phyloP scores from a whole-genome alignment of 2,888 invertebrate species.

The Heteropelma amictum region DNA sequence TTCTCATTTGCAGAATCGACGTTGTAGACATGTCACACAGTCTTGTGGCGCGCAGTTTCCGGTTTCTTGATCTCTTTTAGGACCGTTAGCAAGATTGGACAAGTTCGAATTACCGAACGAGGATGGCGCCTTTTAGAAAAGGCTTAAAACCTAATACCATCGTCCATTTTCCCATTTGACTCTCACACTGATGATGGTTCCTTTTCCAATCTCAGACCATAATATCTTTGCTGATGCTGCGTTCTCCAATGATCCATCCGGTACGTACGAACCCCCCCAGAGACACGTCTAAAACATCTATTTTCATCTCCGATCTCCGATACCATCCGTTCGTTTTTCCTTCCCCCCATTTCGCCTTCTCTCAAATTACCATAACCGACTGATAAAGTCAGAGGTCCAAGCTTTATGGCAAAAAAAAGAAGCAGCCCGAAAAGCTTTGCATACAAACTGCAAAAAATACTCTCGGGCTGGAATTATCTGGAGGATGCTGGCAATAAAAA shows the following conservation, averaged over 20 bases:
- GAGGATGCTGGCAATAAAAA: not conserved
- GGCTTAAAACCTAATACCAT: slow-evolving; percentile 44
- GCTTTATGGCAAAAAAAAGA: too few species aligned
- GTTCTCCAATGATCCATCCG: slow-evolving; percentile 52
- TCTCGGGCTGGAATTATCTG: not conserved
- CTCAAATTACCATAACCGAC: too few species aligned
- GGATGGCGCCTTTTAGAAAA: slow-evolving; percentile 20
- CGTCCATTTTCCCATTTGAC: too few species aligned
- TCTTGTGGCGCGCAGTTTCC: not conserved
- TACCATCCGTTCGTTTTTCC: not conserved
- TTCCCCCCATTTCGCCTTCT: too few species aligned
- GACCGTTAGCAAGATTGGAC: slow-evolving; percentile 54
- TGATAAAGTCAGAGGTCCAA: too few species aligned
- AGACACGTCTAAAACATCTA: slow-evolving; percentile 44
- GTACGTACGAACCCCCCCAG: too few species aligned
- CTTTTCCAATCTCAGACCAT: slow-evolving; percentile 44
- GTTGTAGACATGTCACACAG: slow-evolving; percentile 26
- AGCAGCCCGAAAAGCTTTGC: too few species aligned
- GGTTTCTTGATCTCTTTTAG: slow-evolving; percentile 18
- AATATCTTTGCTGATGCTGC: too few species aligned
- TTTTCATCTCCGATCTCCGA: slow-evolving; percentile 45
- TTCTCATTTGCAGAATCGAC: slow-evolving; percentile 31
- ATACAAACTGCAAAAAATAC: too few species aligned
- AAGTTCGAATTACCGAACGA: slow-evolving; percentile 53
- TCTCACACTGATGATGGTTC: too few species aligned